phyloP scores from a whole-genome alignment of 2,113 vertebrate genomes.

The Microtus oregoni region DNA sequence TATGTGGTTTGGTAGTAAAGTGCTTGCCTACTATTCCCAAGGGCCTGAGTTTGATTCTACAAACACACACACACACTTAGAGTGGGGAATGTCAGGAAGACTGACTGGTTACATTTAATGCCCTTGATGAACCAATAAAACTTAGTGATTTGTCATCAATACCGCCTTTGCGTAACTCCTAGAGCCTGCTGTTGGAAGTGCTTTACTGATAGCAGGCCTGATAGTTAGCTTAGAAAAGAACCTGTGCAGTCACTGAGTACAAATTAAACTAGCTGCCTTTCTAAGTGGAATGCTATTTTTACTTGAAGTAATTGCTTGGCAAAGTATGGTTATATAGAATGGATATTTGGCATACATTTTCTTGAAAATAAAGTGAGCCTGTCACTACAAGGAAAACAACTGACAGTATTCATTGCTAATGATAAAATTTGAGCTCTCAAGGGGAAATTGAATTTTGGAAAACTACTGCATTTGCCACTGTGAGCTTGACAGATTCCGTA shows the following conservation, averaged over 20 bases:
- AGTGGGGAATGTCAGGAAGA: neutral
- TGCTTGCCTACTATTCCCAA: neutral
- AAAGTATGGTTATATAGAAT: constrained; percentile 5
- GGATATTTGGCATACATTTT: constrained; percentile 59
- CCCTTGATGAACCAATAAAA: constrained; percentile 21
- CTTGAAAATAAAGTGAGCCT: constrained; percentile 42
- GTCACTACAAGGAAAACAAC: constrained; percentile 54
- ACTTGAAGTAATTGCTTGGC: constrained; percentile 56
- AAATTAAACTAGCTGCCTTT: constrained; percentile 38
- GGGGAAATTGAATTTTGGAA: constrained; percentile 64
- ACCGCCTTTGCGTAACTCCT: neutral
- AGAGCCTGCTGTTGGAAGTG: neutral
- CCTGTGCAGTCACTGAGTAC: neutral
- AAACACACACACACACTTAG: too few relatives aligned
- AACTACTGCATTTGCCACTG: constrained; percentile 30
- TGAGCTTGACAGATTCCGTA: constrained; percentile 42
- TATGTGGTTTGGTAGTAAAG: neutral
- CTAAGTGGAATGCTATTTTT: constrained; percentile 51
- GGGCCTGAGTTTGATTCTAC: neutral
- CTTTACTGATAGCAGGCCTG: constrained; percentile 44
- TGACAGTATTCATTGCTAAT: constrained; percentile 53
- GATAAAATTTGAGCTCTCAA: constrained; percentile 66
- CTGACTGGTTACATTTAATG: neutral
- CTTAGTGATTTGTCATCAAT: constrained; percentile 21
- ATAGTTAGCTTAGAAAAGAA: constrained; percentile 30